Evolutionary conservation across 35 echinoderm and acorn worm genomes (phyloP), one percentile per base, ranked within the genome.

Genomic region (Heliocidaris tuberculata): DNA sequence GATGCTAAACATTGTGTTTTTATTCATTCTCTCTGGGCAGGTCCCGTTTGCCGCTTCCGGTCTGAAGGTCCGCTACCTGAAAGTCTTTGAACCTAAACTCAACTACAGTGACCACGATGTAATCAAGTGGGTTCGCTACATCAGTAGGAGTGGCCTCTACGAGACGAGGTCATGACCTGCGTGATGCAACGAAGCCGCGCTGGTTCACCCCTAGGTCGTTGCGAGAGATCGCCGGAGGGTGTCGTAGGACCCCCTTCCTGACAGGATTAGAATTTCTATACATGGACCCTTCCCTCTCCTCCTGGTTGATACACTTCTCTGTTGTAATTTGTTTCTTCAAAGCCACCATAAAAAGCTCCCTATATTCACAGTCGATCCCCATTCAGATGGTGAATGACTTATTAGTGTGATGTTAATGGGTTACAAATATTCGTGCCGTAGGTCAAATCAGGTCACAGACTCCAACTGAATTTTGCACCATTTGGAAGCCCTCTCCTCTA

Each of bases 71-170:
- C 96, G 98, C 52, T 99, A 99, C 90, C 97, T 99, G 90, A 99
- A 99, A 95, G 98, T 99, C 50, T 99, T 99, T 97, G 98, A 97
- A 95, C 94, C 98, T 11, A 99, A 97, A 89, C 97, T 97, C 42
- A 99, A 99, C 95, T 99, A 99, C 97, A 99, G 98, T 96, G 98
- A 99, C 93, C 98, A 99, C 94, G 98, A 99, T 92, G 98, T 99
- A 13, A 99, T 99, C 96, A 99, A 99, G 94, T 99, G 98, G 98
- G 98, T 99, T 29, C 94, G 98, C 35, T 97, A 97, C 97, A 97
- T 97, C 96, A 97, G 98, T 85, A 95, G 97, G 85, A 99, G 97
- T 88, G 98, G 98, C 13, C 97, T 99, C 94, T 99, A 99, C 42
- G 98, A 99, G 95, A 99, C 98, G 8, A 96, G 98, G 87, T 99